Percentiles rank a stretch among this genome's conserved stretches.
Conservation (phyloP, 1,140 invertebrate species). For the Sarcophaga peregrina region DNA sequence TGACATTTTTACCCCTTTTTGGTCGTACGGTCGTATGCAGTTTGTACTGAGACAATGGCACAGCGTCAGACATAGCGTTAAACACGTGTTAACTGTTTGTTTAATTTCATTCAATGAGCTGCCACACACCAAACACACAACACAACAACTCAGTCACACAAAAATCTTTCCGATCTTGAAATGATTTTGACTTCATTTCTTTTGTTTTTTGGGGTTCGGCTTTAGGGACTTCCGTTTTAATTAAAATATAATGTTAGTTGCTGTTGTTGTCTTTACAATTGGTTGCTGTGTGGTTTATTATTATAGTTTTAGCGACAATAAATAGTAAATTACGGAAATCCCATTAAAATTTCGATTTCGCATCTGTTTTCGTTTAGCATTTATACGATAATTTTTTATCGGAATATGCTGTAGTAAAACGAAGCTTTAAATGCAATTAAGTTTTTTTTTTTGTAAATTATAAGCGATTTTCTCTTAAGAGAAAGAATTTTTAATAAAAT, state of each 20-base stretch:
- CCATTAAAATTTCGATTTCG: background rate
- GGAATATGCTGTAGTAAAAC: no score
- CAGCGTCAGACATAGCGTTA: constrained; percentile 7
- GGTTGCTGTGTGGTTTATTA: background rate
- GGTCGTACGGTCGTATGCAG: background rate
- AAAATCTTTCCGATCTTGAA: background rate
- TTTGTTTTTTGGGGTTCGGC: background rate
- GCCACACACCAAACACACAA: background rate
- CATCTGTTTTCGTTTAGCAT: background rate
- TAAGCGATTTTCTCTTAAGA: no score
- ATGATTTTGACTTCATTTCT: background rate
- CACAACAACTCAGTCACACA: background rate
- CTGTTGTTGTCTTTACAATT: background rate
- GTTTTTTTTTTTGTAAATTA: no score
- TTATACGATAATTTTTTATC: background rate
- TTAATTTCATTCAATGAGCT: constrained; percentile 20
- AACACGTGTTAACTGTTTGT: constrained; percentile 34
- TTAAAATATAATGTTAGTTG: background rate
- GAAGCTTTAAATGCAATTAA: no score
- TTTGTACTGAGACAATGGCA: background rate
- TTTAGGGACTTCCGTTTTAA: constrained; percentile 14
- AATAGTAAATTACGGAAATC: no score
- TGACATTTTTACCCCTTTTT: background rate
- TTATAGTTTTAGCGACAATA: no score
- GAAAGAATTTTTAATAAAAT: no score